Conservation (phyloP, 2,888 invertebrate species). For the Lasioglossum lativentre region DNA sequence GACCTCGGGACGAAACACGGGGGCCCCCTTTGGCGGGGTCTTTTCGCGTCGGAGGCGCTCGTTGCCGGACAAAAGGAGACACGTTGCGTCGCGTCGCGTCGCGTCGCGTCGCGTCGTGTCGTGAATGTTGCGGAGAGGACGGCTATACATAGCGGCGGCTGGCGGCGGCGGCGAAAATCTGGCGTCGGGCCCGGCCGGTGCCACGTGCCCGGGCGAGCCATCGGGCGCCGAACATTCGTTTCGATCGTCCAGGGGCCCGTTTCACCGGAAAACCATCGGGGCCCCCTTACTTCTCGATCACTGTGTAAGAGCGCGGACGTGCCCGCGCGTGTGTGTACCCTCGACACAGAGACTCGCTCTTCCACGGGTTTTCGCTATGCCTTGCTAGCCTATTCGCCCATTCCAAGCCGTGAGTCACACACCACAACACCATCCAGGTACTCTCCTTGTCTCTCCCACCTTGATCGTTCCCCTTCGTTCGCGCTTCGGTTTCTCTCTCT, state of each 20-base stretch:
- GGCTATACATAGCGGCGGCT: neutral
- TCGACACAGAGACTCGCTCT: constrained; percentile 51
- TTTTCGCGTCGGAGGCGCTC: neutral
- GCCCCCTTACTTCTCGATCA: constrained; percentile 67
- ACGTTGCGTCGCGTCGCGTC: neutral
- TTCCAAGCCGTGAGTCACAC: constrained; percentile 79
- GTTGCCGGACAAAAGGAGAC: neutral
- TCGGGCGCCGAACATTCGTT: constrained; percentile 37
- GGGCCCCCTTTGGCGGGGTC: too few relatives aligned
- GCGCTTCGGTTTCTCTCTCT: neutral
- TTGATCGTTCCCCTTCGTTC: constrained; percentile 44
- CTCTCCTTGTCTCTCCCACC: constrained; percentile 47
- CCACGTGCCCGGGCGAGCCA: constrained; percentile 54
- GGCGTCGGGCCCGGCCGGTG: constrained; percentile 35
- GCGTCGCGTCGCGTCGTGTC: neutral
- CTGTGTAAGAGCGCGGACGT: constrained; percentile 49
- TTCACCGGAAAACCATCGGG: constrained; percentile 37
- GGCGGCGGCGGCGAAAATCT: constrained; percentile 10
- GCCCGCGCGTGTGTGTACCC: constrained; percentile 47
- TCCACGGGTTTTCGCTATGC: constrained; percentile 71
- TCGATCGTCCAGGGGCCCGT: constrained; percentile 33
- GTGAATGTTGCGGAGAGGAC: neutral
- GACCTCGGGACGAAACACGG: neutral
- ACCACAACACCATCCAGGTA: constrained; percentile 51
- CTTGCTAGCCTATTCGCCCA: constrained; percentile 77